These are phyloP conservation scores for Pluvianellus socialis DNA, from an alignment of 2,113 vertebrate species.

Conservation along the genomic window DNA sequence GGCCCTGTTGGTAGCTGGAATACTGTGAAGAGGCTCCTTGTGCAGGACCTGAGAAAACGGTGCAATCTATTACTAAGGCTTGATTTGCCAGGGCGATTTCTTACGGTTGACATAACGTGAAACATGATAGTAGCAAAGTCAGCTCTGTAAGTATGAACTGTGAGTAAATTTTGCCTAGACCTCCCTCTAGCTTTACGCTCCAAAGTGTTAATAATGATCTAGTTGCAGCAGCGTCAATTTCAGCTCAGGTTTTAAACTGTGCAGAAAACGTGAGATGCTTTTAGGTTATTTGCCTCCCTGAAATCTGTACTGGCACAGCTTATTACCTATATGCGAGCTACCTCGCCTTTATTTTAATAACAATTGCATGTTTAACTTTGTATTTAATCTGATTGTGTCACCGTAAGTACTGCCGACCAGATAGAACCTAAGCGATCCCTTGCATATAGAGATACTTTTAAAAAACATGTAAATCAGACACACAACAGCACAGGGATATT, in stretches of 20 bases:
- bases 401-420: background rate
- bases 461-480: background rate
- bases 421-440: background rate
- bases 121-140: background rate
- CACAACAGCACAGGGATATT: background rate
- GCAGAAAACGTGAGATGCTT: background rate
- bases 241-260: background rate
- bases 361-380: background rate
- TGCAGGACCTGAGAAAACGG: slow-evolving; percentile 74
- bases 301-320: background rate
- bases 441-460: background rate
- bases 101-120: background rate
- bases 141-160: background rate
- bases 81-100: background rate
- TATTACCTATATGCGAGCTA: background rate
- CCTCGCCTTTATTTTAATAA: background rate
- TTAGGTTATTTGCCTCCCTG: background rate
- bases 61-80: background rate
- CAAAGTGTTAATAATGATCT: background rate
- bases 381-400: background rate
- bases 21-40: slow-evolving; percentile 91
- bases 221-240: background rate
- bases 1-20: slow-evolving; percentile 91
- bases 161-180: background rate
- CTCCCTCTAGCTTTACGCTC: background rate